Conservation (phyloP, 2,888 invertebrate genomes). For the Anoncus sp. region DNA sequence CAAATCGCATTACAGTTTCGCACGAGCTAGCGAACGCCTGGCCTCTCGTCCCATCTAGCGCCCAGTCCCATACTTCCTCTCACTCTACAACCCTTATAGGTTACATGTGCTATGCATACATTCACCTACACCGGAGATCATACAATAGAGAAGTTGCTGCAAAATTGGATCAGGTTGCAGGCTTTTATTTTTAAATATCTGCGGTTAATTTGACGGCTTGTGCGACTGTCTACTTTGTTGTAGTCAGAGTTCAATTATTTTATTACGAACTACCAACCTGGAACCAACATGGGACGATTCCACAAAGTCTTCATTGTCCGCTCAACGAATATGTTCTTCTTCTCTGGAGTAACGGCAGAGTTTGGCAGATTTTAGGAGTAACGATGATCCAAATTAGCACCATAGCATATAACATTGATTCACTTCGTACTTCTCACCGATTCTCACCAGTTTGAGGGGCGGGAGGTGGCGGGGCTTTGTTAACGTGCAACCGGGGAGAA, state of each 20-base stretch:
- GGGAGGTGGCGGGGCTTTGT: conserved; percentile 4
- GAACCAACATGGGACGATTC: too few relatives aligned
- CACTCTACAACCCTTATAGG: too few relatives aligned
- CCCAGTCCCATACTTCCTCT: conserved; percentile 17
- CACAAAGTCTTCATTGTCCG: too few relatives aligned
- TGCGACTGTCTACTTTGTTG: too few relatives aligned
- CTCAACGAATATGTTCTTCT: too few relatives aligned
- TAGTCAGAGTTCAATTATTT: too few relatives aligned
- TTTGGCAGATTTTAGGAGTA: too few relatives aligned
- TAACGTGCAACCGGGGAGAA: conserved; percentile 44
- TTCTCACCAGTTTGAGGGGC: neutral
- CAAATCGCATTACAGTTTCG: conserved; percentile 80
- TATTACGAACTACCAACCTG: too few relatives aligned
- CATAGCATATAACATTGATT: conserved; percentile 10
- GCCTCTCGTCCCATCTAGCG: conserved; percentile 43
- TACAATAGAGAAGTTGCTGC: conserved; percentile 8
- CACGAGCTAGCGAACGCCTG: conserved; percentile 55
- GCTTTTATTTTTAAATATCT: neutral
- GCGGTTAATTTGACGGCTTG: too few relatives aligned
- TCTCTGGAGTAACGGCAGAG: too few relatives aligned
- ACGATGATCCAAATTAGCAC: neutral
- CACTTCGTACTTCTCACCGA: neutral
- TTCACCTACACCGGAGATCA: neutral
- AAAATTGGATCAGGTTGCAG: conserved; percentile 7
- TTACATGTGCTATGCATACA: conserved; percentile 40